These are phyloP conservation scores for Dysdera silvatica DNA, from an alignment of 1,140 invertebrate species.

Conservation along the genomic window DNA sequence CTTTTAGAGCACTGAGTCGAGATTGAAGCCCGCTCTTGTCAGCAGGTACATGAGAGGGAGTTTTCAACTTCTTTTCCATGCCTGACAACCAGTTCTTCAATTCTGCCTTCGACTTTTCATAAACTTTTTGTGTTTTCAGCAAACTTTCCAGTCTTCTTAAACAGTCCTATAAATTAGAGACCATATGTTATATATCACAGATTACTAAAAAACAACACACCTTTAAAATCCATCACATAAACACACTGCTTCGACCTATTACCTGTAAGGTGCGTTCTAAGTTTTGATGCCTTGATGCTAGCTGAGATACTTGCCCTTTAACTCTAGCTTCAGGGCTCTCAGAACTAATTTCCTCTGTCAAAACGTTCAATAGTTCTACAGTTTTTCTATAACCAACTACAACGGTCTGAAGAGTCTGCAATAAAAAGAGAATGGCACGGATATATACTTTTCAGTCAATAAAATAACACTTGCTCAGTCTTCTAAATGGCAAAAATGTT, in stretches of 20 bases:
- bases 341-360: slow-evolving; percentile 61
- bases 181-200: background rate
- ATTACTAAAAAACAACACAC: background rate
- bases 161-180: slow-evolving; percentile 43
- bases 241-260: background rate
- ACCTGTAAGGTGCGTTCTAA: slow-evolving; percentile 48
- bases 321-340: slow-evolving; percentile 72
- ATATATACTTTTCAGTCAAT: too few species aligned
- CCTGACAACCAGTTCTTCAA: slow-evolving; percentile 70
- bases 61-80: slow-evolving; percentile 61
- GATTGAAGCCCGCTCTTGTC: slow-evolving; percentile 62
- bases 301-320: slow-evolving; percentile 66
- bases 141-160: slow-evolving; percentile 60
- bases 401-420: too few species aligned
- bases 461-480: too few species aligned
- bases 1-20: slow-evolving; percentile 49
- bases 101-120: slow-evolving; percentile 56
- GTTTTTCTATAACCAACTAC: too few species aligned
- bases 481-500: too few species aligned
- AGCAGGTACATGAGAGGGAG: slow-evolving; percentile 62
- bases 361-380: too few species aligned
- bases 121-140: slow-evolving; percentile 57
- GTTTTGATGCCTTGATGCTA: slow-evolving; percentile 65
- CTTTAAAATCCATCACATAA: background rate
- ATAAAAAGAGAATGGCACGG: too few species aligned